These are phyloP conservation scores for Cuculus canorus DNA, from an alignment of 2,797 vertebrate genomes.

Conservation along the genomic window DNA sequence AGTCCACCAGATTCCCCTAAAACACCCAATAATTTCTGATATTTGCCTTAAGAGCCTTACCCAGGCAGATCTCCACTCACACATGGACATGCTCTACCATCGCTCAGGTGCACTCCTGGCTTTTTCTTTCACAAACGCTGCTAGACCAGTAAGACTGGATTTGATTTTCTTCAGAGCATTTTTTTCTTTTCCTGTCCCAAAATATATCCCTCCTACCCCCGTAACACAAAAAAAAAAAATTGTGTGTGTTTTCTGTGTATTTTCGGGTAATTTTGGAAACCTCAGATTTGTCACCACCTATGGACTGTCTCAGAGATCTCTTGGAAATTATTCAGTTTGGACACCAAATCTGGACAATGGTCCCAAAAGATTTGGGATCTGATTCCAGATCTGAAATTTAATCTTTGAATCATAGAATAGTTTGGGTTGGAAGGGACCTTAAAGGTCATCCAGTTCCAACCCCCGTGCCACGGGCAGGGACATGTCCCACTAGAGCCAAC, in stretches of 20 bases:
- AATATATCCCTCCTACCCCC: not conserved
- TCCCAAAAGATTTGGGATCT: not conserved
- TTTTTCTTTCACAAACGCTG: not conserved
- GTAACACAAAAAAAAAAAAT: not conserved
- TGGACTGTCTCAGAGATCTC: not conserved
- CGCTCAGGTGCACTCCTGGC: not conserved
- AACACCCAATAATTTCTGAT: rapidly evolving
- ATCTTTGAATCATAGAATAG: no score
- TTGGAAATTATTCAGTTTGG: rapidly evolving
- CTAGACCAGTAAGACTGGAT: constrained; percentile 12
- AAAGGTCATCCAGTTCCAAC: no score
- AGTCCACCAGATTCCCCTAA: not conserved
- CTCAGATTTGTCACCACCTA: not conserved
- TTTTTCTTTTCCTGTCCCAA: not conserved
- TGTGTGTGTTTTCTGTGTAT: not conserved
- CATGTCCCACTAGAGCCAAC: no score
- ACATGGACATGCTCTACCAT: not conserved
- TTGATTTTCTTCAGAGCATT: not conserved
- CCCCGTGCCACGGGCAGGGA: no score
- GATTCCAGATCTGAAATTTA: not conserved
- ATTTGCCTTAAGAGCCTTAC: not conserved
- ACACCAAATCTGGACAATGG: rapidly evolving
- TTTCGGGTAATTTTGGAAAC: not conserved
- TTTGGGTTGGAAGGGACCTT: no score
- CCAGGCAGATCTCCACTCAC: not conserved